Evolutionary conservation across 2,113 vertebrate genomes (phyloP), one percentile per base, ranked within the genome.

Genomic region (Thomomys bottae): DNA sequence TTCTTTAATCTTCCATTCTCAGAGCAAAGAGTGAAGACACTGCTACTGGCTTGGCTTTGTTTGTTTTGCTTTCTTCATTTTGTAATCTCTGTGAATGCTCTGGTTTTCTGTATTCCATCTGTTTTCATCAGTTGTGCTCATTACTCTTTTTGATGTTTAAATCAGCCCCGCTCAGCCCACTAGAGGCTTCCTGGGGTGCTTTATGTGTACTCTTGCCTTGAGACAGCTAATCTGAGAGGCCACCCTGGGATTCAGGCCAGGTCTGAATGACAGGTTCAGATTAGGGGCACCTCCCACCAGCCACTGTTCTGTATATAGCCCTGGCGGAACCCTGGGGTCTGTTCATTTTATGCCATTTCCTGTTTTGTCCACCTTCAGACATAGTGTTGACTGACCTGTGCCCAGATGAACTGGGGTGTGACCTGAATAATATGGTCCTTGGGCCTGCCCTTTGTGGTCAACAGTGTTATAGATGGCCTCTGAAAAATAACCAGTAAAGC

Each of bases 41-140:
- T 86, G 71, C 67, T 82, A 28, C 66, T 1, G 59, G 36, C 32
- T 91, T 54, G 64, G 64, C 26, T 73, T 88, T 59, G 64, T 90
- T 87, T 91, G 76, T 87, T 87, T 94, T 82, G 79, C 80, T 94
- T 90, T 80, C 54, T 42, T 88, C 15, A 17, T 76, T 82, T 38
- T 67, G 32, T 82, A 36, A 49, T 86, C 61, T 70, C 68, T 81
- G 21, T 66, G 70, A 57, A 38, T 71, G 75, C 67, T 30, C 70
- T 34, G 49, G 12, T 75, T 87, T 90, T 80, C 26, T 81, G 49
- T 84, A 68, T 87, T 81, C 76, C 75, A 78, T 91, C 83, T 90
- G 66, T 89, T 70, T 70, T 45, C 28, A 28, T 72, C 34, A 49
- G 36, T 87, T 85, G 73, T 61, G n/a, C 49, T 95, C 61, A 84